phyloP scores from a whole-genome alignment of 2,888 invertebrate species.

The Ecliptopera silaceata region DNA sequence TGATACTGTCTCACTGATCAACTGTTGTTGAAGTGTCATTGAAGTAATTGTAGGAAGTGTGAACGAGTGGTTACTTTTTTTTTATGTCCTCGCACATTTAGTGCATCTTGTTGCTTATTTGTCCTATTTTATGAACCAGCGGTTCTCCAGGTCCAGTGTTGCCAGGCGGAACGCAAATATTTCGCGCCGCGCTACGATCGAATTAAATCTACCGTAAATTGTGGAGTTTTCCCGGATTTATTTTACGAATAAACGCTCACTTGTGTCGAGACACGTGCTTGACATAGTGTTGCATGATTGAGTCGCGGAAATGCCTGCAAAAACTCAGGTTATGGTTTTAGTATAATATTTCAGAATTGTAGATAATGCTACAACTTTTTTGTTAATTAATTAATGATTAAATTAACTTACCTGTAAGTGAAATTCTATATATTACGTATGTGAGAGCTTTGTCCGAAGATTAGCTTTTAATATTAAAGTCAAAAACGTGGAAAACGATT shows the following conservation, averaged over 20 bases:
- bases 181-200: constrained; percentile 25
- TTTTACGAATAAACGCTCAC: constrained; percentile 27
- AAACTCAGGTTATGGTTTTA: constrained; percentile 2
- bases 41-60: too few species aligned
- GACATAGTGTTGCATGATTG: constrained; percentile 27
- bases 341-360: neutral
- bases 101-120: neutral
- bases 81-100: too few species aligned
- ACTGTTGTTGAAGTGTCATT: too few species aligned
- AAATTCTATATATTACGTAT: too few species aligned
- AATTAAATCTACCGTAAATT: constrained; percentile 31
- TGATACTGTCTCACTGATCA: too few species aligned
- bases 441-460: too few species aligned
- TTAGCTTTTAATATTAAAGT: too few species aligned
- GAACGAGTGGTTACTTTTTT: too few species aligned
- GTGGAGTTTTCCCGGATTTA: constrained; percentile 25
- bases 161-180: constrained; percentile 30
- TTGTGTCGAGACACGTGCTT: constrained; percentile 20
- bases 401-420: too few species aligned
- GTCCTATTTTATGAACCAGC: constrained; percentile 2
- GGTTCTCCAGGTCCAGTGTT: neutral
- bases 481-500: too few species aligned
- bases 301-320: constrained; percentile 11
- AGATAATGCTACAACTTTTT: neutral
- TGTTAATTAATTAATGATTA: too few species aligned